phyloP scores from a whole-genome alignment of 2,888 invertebrate genomes.

The Sicus ferrugineus region DNA sequence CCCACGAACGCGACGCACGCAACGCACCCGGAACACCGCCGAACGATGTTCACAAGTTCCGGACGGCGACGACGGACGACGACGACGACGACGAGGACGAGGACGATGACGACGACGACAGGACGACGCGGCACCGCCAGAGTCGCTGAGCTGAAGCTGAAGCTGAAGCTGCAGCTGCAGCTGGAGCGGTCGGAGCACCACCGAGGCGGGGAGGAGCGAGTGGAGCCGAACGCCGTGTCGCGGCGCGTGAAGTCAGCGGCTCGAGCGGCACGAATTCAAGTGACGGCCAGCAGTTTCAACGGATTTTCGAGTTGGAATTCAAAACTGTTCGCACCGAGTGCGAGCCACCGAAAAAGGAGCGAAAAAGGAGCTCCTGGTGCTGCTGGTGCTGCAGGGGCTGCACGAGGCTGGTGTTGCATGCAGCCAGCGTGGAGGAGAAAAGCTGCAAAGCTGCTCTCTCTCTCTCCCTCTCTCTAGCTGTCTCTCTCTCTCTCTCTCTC shows the following conservation, averaged over 20 bases:
- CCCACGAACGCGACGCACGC: slow-evolving; percentile 19
- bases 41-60: slow-evolving; percentile 39
- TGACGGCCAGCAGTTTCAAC: slow-evolving; percentile 47
- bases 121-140: neutral
- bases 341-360: slow-evolving; percentile 1
- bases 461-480: neutral
- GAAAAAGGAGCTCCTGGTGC: neutral
- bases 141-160: neutral
- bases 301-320: slow-evolving; percentile 50
- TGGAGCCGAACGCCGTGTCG: slow-evolving; percentile 27
- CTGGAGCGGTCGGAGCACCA: neutral
- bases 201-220: slow-evolving; percentile 2
- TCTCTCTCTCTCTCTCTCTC: neutral
- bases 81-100: neutral
- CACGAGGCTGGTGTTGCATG: neutral
- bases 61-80: slow-evolving; percentile 16
- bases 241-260: slow-evolving; percentile 4
- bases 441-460: slow-evolving; percentile 3
- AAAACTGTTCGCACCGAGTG: slow-evolving; percentile 51
- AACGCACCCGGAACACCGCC: slow-evolving; percentile 6
- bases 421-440: slow-evolving; percentile 8
- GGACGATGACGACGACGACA: neutral
- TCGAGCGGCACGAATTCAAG: slow-evolving; percentile 46
- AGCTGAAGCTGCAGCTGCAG: neutral
- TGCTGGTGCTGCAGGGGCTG: slow-evolving; percentile 1